Percentiles rank a stretch among this genome's conserved stretches.
These are phyloP conservation scores for Mythimna pallens DNA, from an alignment of 2,888 invertebrate species.

Conservation along the genomic window DNA sequence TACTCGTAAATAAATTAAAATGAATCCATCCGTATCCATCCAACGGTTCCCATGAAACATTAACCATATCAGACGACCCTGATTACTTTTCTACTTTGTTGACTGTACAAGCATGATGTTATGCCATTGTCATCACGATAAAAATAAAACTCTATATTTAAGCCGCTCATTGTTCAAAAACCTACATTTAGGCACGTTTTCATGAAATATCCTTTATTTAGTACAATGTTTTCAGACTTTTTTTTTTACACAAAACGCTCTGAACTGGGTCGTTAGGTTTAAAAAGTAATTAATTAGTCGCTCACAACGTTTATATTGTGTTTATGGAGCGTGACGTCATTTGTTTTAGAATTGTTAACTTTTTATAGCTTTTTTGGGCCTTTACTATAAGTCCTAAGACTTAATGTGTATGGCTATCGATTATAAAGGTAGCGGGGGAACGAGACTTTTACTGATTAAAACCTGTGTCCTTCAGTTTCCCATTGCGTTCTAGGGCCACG, in stretches of 20 bases:
- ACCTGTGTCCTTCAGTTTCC: too few species aligned
- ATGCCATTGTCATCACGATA: slow-evolving; percentile 8
- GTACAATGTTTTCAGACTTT: not conserved
- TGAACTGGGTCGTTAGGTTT: slow-evolving; percentile 33
- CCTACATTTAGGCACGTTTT: slow-evolving; percentile 14
- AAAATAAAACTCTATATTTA: slow-evolving; percentile 12
- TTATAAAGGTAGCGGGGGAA: too few species aligned
- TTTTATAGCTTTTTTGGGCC: not conserved
- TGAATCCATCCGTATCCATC: too few species aligned
- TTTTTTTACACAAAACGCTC: slow-evolving; percentile 22
- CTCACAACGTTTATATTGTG: slow-evolving; percentile 18
- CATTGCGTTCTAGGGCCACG: too few species aligned
- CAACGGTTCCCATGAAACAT: too few species aligned
- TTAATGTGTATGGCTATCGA: not conserved
- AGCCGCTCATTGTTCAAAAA: not conserved
- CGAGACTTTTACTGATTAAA: too few species aligned
- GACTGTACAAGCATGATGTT: not conserved
- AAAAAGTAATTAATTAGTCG: slow-evolving; percentile 42
- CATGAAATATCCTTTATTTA: slow-evolving; percentile 23
- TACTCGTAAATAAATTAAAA: too few species aligned
- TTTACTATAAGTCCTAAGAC: not conserved
- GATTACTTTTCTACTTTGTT: too few species aligned
- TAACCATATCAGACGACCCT: too few species aligned
- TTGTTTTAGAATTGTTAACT: slow-evolving; percentile 15
- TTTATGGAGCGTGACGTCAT: slow-evolving; percentile 24